Evolutionary conservation across 2,888 invertebrate genomes (phyloP).

Genomic region (Drosophila macrothrix): DNA sequence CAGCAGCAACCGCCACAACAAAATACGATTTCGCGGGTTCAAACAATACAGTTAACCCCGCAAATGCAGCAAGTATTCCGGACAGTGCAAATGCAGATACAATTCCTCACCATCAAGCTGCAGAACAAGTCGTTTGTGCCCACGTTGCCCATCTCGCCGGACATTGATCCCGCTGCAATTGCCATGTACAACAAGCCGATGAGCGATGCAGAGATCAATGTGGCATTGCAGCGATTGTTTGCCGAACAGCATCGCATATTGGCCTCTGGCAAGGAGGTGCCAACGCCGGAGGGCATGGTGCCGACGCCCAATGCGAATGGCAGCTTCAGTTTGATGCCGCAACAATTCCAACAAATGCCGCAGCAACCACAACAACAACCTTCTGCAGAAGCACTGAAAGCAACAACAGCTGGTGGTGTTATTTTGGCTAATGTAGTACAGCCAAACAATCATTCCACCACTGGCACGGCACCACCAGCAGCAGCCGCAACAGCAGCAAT

Average conservation of each 20-base stretch:
- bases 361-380: conserved; percentile 55
- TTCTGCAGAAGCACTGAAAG: conserved; percentile 51
- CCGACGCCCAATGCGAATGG: conserved; percentile 82
- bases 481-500: conserved; percentile 57
- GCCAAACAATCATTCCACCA: conserved; percentile 84
- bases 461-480: conserved; percentile 61
- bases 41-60: conserved; percentile 90
- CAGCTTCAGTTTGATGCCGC: conserved; percentile 75
- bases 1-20: conserved; percentile 76
- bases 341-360: conserved; percentile 60
- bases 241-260: conserved; percentile 90
- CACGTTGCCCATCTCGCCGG: conserved; percentile 82
- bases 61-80: conserved; percentile 90
- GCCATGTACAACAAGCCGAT: conserved; percentile 85
- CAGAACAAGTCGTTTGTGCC: conserved; percentile 84
- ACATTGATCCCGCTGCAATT: conserved; percentile 83
- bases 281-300: conserved; percentile 85
- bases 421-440: conserved; percentile 84
- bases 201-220: conserved; percentile 86
- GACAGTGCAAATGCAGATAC: conserved; percentile 89
- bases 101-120: conserved; percentile 87
- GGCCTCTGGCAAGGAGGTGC: conserved; percentile 89
- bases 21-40: conserved; percentile 87
- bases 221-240: conserved; percentile 87
- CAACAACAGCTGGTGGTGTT: conserved; percentile 33